Evolutionary conservation across 1,140 invertebrate genomes (phyloP).

Genomic region (Luehdorfia chinensis): DNA sequence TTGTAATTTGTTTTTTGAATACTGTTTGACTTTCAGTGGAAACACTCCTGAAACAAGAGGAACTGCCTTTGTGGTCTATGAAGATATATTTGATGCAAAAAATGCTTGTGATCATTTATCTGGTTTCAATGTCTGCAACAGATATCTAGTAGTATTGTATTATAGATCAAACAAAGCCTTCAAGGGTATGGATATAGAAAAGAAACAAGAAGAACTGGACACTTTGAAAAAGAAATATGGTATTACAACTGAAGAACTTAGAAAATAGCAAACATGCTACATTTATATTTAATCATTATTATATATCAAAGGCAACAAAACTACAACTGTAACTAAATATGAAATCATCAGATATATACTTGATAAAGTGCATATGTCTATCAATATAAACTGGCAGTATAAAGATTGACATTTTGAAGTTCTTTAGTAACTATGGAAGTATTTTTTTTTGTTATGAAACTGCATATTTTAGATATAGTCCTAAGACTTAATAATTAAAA

Average conservation of each 20-base stretch:
- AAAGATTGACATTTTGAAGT: too few relatives aligned
- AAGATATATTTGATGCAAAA: conserved; percentile 99
- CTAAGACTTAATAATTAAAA: too few relatives aligned
- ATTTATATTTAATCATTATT: neutral
- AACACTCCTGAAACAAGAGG: conserved; percentile 98
- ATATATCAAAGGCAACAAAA: conserved; percentile 1
- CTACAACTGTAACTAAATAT: conserved; percentile 3
- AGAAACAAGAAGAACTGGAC: conserved; percentile 98
- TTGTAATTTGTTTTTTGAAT: too few relatives aligned
- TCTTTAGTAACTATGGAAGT: too few relatives aligned
- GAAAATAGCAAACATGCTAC: conserved; percentile 43
- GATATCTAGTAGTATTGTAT: conserved; percentile 98
- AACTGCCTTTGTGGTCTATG: conserved; percentile 99
- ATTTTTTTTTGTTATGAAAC: too few relatives aligned
- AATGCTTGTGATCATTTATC: conserved; percentile 99
- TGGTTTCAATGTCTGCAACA: conserved; percentile 99
- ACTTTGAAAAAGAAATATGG: conserved; percentile 97
- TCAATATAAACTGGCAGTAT: too few relatives aligned
- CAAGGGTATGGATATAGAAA: conserved; percentile 97
- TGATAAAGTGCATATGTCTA: too few relatives aligned
- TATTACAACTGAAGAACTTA: conserved; percentile 76
- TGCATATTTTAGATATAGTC: too few relatives aligned
- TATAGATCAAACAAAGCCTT: conserved; percentile 97
- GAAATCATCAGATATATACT: too few relatives aligned
- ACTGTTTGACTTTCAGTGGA: conserved; percentile 83